Evolutionary conservation across 2,797 vertebrate genomes (phyloP), one percentile per base, ranked within the genome.

Genomic region (Acanthis flammea): DNA sequence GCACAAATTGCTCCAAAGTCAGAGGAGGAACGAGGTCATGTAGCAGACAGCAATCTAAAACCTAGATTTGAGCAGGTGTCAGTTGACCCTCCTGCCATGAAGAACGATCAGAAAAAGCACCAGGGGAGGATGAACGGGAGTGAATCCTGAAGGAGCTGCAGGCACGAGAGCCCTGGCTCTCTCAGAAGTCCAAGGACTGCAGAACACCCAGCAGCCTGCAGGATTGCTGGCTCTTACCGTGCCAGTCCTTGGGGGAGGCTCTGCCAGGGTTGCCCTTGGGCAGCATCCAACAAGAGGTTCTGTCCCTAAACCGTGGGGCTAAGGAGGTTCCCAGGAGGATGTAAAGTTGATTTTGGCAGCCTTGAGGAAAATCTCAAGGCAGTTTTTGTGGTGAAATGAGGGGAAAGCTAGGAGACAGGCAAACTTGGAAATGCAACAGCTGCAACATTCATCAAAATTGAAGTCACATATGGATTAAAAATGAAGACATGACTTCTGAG

Each of bases 21-120:
- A 95, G 62, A 41, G 71, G 75, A 90, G 74, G 83, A 91, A 80
- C 45, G 74, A 86, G 90, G 83, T 95, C 90, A 87, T 63, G 6
- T 67, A 87, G 86, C 90, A 95, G 80, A 23, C 4, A 0, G 92
- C 92, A 95, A 91, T 65, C 90, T 71, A 94, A 93, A 95, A 84
- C 90, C 86, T 53, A 39, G 50, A 67, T 94, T 87, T 82, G 92
- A 95, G 81, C 75, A 89, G 90, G 88, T 90, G 84, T 88, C 71
- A 54, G 61, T 41, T 95, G 88, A 87, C 77, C 53, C 92, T 92
- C 37, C 63, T 71, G 86, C 57, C 77, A 55, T 1, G 28, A 71
- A 85, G 82, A 94, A 79, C 4, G 24, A 51, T 44, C 81, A 86
- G 86, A 65, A 82, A 88, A 62, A 82, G 57, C 57, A 77, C 14